Conservation (phyloP, 35 echinoderm and acorn worm genomes). For the Chiridota heheva region DNA sequence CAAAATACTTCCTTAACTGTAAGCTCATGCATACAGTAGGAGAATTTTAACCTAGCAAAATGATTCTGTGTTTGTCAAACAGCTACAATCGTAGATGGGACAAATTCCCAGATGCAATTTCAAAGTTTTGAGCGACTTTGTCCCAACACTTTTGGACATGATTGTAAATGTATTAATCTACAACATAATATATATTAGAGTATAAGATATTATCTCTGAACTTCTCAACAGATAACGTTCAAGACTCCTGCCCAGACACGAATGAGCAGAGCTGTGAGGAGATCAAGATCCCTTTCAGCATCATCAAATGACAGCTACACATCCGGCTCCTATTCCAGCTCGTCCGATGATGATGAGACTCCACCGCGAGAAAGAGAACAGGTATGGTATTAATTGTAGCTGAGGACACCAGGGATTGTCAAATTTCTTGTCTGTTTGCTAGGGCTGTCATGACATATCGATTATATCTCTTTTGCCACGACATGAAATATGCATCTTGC, state of each 20-base stretch:
- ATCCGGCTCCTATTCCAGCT: conserved; percentile 88
- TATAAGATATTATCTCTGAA: too few relatives aligned
- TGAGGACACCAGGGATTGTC: not conserved
- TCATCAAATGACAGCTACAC: conserved; percentile 92
- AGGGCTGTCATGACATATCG: not conserved
- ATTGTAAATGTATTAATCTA: too few relatives aligned
- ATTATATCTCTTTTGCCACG: not conserved
- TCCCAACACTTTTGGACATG: too few relatives aligned
- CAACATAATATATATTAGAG: too few relatives aligned
- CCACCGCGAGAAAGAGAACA: conserved; percentile 80
- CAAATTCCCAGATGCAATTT: too few relatives aligned
- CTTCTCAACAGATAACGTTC: conserved; percentile 63
- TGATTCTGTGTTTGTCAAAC: too few relatives aligned
- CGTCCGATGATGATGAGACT: conserved; percentile 81
- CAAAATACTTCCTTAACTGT: too few relatives aligned
- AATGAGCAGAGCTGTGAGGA: conserved; percentile 52
- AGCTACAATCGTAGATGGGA: too few relatives aligned
- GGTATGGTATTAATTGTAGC: conserved; percentile 26
- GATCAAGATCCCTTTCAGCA: conserved; percentile 83
- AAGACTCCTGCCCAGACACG: conserved; percentile 48
- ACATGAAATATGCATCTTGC: too few relatives aligned
- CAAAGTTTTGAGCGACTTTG: too few relatives aligned
- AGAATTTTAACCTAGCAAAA: too few relatives aligned
- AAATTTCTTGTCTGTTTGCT: not conserved
- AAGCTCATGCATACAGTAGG: too few relatives aligned